Conservation (phyloP, 2,888 invertebrate species). For the Callinectes sapidus region DNA sequence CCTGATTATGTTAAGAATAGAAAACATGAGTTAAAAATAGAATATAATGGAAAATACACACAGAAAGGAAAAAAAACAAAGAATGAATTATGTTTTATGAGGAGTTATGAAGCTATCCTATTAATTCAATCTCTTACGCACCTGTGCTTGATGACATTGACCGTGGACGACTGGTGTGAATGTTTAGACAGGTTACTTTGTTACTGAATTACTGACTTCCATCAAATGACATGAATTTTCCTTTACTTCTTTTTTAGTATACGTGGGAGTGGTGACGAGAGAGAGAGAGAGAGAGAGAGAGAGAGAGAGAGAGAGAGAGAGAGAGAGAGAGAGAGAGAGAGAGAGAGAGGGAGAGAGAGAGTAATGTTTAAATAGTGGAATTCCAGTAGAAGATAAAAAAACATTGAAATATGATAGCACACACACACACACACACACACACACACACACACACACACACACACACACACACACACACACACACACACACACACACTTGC, state of each 20-base stretch:
- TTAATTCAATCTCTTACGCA: neutral
- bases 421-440: constrained; percentile 1
- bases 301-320: neutral
- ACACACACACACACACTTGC: neutral
- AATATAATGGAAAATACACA: too few species aligned
- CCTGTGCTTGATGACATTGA: neutral
- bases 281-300: neutral
- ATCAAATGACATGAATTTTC: neutral
- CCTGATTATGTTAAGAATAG: too few species aligned
- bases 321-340: too few species aligned
- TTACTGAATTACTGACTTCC: neutral
- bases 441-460: constrained; percentile 1
- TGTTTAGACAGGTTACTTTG: neutral
- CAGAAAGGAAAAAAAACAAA: too few species aligned
- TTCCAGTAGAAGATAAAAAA: too few species aligned
- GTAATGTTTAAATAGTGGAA: too few species aligned
- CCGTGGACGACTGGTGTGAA: neutral
- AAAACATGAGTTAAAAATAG: too few species aligned
- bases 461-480: constrained; percentile 13
- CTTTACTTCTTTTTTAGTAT: neutral
- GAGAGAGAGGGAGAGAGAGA: too few species aligned
- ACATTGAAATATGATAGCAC: neutral
- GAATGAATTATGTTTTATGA: too few species aligned
- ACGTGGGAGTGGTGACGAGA: neutral
- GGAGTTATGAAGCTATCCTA: too few species aligned